Evolutionary conservation across 2,797 vertebrate species (phyloP).

Genomic region (Sebastes vulpes): DNA sequence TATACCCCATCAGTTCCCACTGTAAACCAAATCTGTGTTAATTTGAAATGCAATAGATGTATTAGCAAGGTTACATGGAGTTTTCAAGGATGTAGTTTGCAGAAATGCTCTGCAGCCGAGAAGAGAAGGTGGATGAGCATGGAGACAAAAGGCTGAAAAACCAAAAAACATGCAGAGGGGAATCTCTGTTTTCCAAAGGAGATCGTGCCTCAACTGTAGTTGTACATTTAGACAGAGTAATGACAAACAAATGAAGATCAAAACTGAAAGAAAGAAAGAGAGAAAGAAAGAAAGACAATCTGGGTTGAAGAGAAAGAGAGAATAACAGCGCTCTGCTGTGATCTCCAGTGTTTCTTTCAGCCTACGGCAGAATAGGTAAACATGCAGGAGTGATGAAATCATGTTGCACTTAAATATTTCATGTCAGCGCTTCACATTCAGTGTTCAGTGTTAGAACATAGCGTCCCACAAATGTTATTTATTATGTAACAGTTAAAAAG

Average conservation of each 20-base stretch:
- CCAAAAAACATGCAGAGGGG: background rate
- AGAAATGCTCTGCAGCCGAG: background rate
- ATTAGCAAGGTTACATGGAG: slow-evolving; percentile 7
- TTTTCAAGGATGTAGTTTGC: background rate
- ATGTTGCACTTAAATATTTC: slow-evolving; percentile 54
- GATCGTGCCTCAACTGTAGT: background rate
- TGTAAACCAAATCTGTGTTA: background rate
- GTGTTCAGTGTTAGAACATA: slow-evolving; percentile 12
- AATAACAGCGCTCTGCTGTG: background rate
- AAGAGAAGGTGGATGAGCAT: background rate
- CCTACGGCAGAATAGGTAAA: slow-evolving; percentile 14
- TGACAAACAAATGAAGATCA: background rate
- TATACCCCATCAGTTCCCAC: background rate
- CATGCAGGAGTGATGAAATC: slow-evolving; percentile 45
- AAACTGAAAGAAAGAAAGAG: background rate
- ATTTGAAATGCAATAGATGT: background rate
- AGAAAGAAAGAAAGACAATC: background rate
- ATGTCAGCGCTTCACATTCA: slow-evolving; percentile 45
- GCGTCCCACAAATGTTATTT: slow-evolving; percentile 42
- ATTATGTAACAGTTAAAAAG: slow-evolving; percentile 59
- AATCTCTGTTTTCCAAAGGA: background rate
- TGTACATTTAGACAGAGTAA: background rate
- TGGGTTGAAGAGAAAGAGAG: background rate
- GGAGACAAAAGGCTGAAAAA: background rate
- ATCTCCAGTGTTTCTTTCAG: slow-evolving; percentile 12